Evolutionary conservation across 23 tunicate species (phyloP), one percentile per base, ranked within the genome.

Genomic region (Pegea sp.): DNA sequence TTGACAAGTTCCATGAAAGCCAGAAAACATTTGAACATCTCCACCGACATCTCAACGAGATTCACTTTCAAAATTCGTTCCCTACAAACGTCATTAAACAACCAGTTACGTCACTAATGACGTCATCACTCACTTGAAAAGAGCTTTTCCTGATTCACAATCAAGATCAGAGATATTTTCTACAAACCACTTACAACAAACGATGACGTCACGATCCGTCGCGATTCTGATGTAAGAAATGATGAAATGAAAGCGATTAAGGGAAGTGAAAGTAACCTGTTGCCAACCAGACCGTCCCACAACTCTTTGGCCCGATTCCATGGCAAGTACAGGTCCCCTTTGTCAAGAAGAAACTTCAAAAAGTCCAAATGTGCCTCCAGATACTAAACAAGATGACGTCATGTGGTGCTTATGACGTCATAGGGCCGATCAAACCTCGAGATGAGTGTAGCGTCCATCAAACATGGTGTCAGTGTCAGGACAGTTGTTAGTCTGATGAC

Each of bases 61-160:
- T 79, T 78, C 31, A 65, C 30, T 44, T 71, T 79, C 64, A 67
- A 38, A 54, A 79, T 34, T 20, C 78, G 69, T 30, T 79, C 92
- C 30, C 92, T 79, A 63, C 20, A 44, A 34, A 33, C 11, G 3
- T n/a, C n/a, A n/a, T n/a, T n/a, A n/a, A n/a, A n/a, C n/a, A n/a
- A n/a, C n/a, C n/a, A n/a, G n/a, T n/a, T n/a, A n/a, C n/a, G n/a
- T n/a, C n/a, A n/a, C n/a, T n/a, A n/a, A n/a, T n/a, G n/a, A n/a
- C n/a, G n/a, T n/a, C n/a, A n/a, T n/a, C n/a, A n/a, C n/a, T n/a
- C n/a, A n/a, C n/a, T n/a, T n/a, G n/a, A n/a, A n/a, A n/a, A n/a
- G n/a, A n/a, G n/a, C n/a, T n/a, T n/a, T n/a, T n/a, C n/a, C n/a
- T n/a, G n/a, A n/a, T n/a, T n/a, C n/a, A n/a, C n/a, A n/a, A n/a